phyloP scores from a whole-genome alignment of 2,113 vertebrate genomes.

The Sphyrna mokarran region DNA sequence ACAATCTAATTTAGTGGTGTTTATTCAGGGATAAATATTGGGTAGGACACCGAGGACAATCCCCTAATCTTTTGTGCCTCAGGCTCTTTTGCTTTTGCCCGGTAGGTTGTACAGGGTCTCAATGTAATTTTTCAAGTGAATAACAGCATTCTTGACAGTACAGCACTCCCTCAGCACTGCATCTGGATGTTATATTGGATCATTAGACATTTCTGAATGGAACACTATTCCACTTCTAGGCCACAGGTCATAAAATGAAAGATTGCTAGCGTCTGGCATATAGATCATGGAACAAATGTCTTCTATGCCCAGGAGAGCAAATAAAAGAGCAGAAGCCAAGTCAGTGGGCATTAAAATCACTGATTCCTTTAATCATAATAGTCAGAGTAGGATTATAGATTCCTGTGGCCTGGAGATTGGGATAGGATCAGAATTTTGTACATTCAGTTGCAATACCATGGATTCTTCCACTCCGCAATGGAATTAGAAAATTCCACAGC shows the following conservation, averaged over 20 bases:
- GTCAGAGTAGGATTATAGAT: background rate
- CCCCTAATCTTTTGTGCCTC: background rate
- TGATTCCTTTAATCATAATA: background rate
- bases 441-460: background rate
- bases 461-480: background rate
- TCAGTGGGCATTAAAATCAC: background rate
- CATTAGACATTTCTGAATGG: background rate
- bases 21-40: no score
- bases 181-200: background rate
- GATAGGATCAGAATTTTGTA: background rate
- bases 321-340: background rate
- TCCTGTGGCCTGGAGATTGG: background rate
- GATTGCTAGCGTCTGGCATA: background rate
- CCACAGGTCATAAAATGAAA: background rate
- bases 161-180: background rate
- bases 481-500: background rate
- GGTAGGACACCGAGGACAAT: background rate
- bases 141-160: background rate
- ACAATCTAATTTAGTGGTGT: no score
- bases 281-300: background rate
- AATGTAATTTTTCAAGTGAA: background rate
- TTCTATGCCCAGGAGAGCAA: background rate
- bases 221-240: background rate
- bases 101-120: background rate
- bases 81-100: background rate